Evolutionary conservation across 2,888 invertebrate species (phyloP).

Genomic region (Dynastes tityus): DNA sequence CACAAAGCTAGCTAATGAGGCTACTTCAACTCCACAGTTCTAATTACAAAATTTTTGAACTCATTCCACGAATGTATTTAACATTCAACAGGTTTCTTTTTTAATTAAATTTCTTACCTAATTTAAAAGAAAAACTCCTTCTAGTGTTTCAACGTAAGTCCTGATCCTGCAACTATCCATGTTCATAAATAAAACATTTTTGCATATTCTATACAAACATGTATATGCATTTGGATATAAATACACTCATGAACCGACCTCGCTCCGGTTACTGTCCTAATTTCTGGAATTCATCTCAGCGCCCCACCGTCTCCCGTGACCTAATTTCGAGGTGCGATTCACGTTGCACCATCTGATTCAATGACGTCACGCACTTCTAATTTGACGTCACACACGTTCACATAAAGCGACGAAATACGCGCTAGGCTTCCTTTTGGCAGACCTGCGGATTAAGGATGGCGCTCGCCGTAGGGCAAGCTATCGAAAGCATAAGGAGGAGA

Average conservation of each 20-base stretch:
- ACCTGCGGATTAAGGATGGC: constrained; percentile 18
- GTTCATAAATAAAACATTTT: no score
- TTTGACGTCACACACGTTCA: constrained; percentile 31
- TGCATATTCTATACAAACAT: constrained; percentile 1
- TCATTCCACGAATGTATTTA: no score
- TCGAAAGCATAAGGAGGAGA: not conserved
- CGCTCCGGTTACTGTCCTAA: constrained; percentile 62
- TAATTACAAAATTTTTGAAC: no score
- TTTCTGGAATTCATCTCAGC: constrained; percentile 49
- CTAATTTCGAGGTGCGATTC: constrained; percentile 32
- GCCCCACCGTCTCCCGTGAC: constrained; percentile 16
- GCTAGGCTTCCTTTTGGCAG: not conserved
- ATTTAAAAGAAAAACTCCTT: no score
- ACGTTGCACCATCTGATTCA: constrained; percentile 45
- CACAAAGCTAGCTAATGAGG: no score
- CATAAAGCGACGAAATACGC: constrained; percentile 7
- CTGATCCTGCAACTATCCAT: no score
- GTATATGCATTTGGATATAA: constrained; percentile 1
- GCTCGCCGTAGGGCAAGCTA: not conserved
- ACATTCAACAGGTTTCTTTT: no score
- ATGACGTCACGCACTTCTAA: constrained; percentile 43
- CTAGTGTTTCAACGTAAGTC: no score
- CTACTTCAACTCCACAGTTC: no score
- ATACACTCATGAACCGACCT: constrained; percentile 56
- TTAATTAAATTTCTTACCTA: no score